A percentile compares a stretch with the other conserved stretches of the same genome.
These are phyloP conservation scores for Stichodactyla helianthus DNA, from an alignment of 64 coral and sea anemone species.

Conservation along the genomic window DNA sequence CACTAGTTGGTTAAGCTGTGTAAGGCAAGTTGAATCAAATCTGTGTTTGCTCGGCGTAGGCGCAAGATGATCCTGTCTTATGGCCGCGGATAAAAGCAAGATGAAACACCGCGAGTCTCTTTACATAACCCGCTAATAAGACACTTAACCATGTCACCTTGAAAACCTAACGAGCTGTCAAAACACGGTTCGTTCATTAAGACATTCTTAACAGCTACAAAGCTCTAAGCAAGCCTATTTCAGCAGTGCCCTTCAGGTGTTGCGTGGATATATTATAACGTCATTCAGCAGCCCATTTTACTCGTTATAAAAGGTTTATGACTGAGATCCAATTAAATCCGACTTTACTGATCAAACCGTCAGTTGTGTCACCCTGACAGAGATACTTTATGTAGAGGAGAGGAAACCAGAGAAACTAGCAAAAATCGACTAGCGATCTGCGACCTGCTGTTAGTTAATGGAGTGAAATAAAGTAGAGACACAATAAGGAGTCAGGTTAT, in stretches of 20 bases:
- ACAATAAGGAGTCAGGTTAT: too few species aligned
- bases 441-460: background rate
- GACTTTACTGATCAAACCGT: background rate
- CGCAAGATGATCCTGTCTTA: background rate
- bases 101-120: background rate
- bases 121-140: background rate
- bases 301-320: background rate
- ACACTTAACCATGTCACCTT: background rate
- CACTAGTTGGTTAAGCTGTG: background rate
- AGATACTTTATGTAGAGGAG: background rate
- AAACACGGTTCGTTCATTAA: background rate
- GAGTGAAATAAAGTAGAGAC: too few species aligned
- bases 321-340: background rate
- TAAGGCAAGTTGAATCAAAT: background rate
- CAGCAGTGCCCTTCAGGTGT: background rate
- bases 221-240: background rate
- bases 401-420: conserved; percentile 6
- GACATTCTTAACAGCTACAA: background rate
- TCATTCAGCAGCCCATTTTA: background rate
- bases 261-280: background rate
- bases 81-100: background rate
- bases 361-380: background rate
- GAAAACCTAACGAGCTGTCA: background rate
- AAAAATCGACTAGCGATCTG: background rate
- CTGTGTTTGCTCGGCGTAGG: background rate